Conservation (phyloP, 2,888 invertebrate species). For the Physocephala rufipes region DNA sequence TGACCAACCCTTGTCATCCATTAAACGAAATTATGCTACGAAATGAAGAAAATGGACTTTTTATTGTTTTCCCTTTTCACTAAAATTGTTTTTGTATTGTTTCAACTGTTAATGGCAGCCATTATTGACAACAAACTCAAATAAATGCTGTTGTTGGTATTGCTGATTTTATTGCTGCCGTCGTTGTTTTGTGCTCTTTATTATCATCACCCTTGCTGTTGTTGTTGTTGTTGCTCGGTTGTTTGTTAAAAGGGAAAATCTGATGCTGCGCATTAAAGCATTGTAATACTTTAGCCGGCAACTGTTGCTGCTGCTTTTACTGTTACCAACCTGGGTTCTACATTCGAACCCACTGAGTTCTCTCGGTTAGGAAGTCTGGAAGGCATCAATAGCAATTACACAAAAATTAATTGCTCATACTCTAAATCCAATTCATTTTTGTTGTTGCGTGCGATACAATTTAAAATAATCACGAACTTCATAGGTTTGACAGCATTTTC, state of each 20-base stretch:
- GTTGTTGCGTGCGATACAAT: no score
- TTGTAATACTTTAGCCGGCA: conserved; percentile 52
- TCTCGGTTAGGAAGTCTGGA: no score
- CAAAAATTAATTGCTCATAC: no score
- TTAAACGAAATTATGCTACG: not conserved
- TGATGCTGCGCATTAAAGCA: conserved; percentile 55
- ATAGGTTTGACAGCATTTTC: conserved; percentile 54
- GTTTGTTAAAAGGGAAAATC: conserved; percentile 14
- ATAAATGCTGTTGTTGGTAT: conserved; percentile 12
- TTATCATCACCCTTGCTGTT: no score
- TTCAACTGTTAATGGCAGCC: conserved; percentile 29
- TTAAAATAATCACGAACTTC: no score
- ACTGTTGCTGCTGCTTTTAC: conserved; percentile 27
- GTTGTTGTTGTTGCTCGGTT: not conserved
- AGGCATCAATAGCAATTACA: not conserved
- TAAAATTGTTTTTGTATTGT: conserved; percentile 32
- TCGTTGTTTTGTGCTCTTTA: no score
- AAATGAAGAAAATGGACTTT: conserved; percentile 11
- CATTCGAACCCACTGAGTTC: no score
- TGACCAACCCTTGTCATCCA: not conserved
- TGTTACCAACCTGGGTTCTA: conserved; percentile 19
- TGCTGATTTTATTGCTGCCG: not conserved
- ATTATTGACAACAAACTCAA: conserved; percentile 21
- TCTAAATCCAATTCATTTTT: no score
- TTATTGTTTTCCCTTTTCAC: conserved; percentile 6